A percentile compares a stretch with the other conserved stretches of the same genome.
Conservation (phyloP, 1,140 invertebrate genomes). For the Aphelenchoides besseyi region DNA sequence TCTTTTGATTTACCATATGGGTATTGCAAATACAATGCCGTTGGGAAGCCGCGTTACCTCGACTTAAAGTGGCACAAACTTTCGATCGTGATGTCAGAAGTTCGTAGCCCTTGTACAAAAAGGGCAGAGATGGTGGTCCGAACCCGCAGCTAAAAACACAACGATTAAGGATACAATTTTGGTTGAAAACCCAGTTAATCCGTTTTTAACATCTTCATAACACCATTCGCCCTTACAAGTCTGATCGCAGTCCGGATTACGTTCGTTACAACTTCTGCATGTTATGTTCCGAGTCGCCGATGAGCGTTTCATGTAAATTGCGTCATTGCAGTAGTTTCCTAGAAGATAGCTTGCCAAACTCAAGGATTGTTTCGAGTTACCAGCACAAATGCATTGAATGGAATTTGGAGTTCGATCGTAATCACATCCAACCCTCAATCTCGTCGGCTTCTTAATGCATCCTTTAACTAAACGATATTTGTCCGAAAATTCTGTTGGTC, state of each 20-base stretch:
- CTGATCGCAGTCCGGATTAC: conserved; percentile 42
- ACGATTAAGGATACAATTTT: conserved; percentile 6
- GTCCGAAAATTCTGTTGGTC: conserved; percentile 51
- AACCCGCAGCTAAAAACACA: conserved; percentile 51
- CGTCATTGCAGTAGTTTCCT: conserved; percentile 53
- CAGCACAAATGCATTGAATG: conserved; percentile 53
- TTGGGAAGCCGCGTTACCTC: conserved; percentile 44
- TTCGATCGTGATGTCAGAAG: conserved; percentile 43
- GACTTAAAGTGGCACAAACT: conserved; percentile 50
- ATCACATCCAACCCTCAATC: conserved; percentile 53
- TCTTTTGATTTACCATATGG: conserved; percentile 23
- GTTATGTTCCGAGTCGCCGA: conserved; percentile 45
- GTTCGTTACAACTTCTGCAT: conserved; percentile 47
- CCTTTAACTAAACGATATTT: conserved; percentile 54
- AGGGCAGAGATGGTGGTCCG: conserved; percentile 57
- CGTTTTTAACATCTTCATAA: conserved; percentile 48
- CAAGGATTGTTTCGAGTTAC: conserved; percentile 26
- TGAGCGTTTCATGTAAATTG: conserved; percentile 42
- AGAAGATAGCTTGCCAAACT: background rate
- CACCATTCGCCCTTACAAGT: conserved; percentile 56
- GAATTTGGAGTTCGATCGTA: conserved; percentile 53
- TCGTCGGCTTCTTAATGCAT: conserved; percentile 47
- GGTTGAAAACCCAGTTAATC: conserved; percentile 21
- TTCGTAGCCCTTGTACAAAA: conserved; percentile 53
- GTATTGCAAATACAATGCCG: conserved; percentile 54